Evolutionary conservation across 2,797 vertebrate species (phyloP), one percentile per base, ranked within the genome.

Genomic region (Peromyscus aztecus): DNA sequence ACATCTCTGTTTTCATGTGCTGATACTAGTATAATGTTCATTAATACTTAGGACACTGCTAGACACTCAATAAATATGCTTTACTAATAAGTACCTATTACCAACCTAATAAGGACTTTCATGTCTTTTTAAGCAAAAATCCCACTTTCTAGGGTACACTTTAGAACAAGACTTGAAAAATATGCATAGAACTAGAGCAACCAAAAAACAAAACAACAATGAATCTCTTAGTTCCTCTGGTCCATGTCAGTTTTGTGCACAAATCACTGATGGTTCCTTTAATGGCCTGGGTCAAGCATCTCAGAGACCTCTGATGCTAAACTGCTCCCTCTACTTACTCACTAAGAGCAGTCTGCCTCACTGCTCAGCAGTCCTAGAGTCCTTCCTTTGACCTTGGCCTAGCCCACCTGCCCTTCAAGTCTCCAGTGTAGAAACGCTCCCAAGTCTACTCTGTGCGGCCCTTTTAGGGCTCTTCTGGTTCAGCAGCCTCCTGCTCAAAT

Each of bases 151-250:
- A 71, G 2, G 4, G 13, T 96, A 81, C 37, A 27, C 6, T 94
- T 95, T 89, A 91, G 84, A 95, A 80, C 3, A 91, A 96, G 83
- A 97, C 92, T 61, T 78, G 17, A 91, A 91, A 94, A 85, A 43
- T 84, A 76, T 78, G 24, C 63, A 94, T 7, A 75, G 3, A 92
- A 73, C 21, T 95, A 78, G 69, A 97, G n/a, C 86, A 96, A 90
- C 29, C 52, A 40, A 89, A 94, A 94, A 91, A 13, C 49, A 80
- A 86, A 83, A 24, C n/a, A 93, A 89, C 12, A 55, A 59, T 29
- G 19, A 96, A 63, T 77, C 69, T 76, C 17, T 31, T 4, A 78
- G 78, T 93, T 87, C 31, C 61, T 91, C 37, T 71, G 52, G 23
- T 63, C 86, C 59, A 87, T 11, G 1, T 87, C 34, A 63, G n/a